Conservation (phyloP, 2,888 invertebrate genomes). For the Xylophagus ater region DNA sequence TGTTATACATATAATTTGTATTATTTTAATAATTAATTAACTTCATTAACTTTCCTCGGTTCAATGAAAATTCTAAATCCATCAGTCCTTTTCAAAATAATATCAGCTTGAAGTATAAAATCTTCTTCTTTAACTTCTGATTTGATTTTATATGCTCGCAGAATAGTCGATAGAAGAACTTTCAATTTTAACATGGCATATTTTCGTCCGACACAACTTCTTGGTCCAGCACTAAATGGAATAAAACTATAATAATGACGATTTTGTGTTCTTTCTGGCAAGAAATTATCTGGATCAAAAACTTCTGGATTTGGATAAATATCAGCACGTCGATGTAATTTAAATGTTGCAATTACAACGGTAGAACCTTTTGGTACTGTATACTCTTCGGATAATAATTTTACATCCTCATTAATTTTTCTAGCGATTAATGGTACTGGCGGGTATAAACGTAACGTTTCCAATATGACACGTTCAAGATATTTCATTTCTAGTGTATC, state of each 20-base stretch:
- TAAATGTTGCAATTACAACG: slow-evolving; percentile 53
- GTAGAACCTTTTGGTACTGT: slow-evolving; percentile 59
- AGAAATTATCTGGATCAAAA: slow-evolving; percentile 70
- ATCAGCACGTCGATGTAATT: slow-evolving; percentile 54
- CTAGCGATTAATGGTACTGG: slow-evolving; percentile 71
- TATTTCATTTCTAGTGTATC: slow-evolving; percentile 75
- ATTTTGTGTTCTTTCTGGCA: slow-evolving; percentile 61
- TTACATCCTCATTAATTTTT: slow-evolving; percentile 55
- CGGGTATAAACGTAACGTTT: slow-evolving; percentile 65
- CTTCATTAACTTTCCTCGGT: slow-evolving; percentile 45
- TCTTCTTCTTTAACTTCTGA: slow-evolving; percentile 54
- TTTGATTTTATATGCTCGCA: slow-evolving; percentile 54
- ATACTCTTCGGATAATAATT: slow-evolving; percentile 49
- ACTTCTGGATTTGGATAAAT: slow-evolving; percentile 58
- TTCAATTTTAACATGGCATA: slow-evolving; percentile 71
- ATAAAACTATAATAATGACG: slow-evolving; percentile 70
- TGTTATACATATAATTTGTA: no score
- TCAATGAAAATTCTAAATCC: slow-evolving; percentile 60
- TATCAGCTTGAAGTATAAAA: slow-evolving; percentile 57
- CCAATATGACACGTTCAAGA: slow-evolving; percentile 65
- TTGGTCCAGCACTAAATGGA: slow-evolving; percentile 70
- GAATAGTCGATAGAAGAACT: slow-evolving; percentile 57
- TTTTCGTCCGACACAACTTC: slow-evolving; percentile 70
- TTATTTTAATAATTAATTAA: no score
- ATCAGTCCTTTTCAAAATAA: slow-evolving; percentile 61